Evolutionary conservation across 1,140 invertebrate species (phyloP).

Genomic region (Uloborus diversus): DNA sequence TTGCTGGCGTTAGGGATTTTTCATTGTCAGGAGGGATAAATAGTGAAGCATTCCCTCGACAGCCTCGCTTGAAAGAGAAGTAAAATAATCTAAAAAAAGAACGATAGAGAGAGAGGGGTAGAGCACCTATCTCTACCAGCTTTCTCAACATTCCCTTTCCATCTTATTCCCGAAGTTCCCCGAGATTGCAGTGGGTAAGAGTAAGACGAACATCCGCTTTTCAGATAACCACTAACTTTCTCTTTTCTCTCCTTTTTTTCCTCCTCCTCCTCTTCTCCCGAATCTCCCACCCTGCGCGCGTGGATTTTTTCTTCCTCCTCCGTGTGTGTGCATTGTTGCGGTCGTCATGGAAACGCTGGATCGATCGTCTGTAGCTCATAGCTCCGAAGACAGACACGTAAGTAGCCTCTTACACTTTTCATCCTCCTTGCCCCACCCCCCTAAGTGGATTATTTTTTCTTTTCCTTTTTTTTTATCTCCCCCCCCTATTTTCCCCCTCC

Average conservation of each 20-base stretch:
- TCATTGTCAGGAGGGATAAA: not conserved
- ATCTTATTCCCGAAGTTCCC: conserved; percentile 52
- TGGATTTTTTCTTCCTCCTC: not conserved
- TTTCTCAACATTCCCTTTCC: conserved; percentile 3
- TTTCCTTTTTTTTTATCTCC: not conserved
- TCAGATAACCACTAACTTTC: conserved; percentile 57
- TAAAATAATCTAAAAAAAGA: too few relatives aligned
- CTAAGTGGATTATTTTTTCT: conserved; percentile 54
- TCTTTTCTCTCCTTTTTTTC: conserved; percentile 26
- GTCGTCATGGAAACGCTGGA: conserved; percentile 24
- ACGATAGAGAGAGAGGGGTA: not conserved
- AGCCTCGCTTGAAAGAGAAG: not conserved
- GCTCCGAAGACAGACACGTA: conserved; percentile 60
- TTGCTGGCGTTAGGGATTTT: not conserved
- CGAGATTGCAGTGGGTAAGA: conserved; percentile 55
- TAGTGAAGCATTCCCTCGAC: conserved; percentile 20
- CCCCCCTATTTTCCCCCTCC: not conserved
- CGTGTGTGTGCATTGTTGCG: conserved; percentile 36
- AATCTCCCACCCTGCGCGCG: not conserved
- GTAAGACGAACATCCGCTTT: conserved; percentile 56
- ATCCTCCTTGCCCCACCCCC: conserved; percentile 43
- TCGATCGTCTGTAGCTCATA: conserved; percentile 58
- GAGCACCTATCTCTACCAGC: not conserved
- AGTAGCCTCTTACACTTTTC: conserved; percentile 57
- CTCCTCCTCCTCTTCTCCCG: not conserved